Conservation (phyloP, 2,113 vertebrate species). For the Halichoeres trimaculatus region DNA sequence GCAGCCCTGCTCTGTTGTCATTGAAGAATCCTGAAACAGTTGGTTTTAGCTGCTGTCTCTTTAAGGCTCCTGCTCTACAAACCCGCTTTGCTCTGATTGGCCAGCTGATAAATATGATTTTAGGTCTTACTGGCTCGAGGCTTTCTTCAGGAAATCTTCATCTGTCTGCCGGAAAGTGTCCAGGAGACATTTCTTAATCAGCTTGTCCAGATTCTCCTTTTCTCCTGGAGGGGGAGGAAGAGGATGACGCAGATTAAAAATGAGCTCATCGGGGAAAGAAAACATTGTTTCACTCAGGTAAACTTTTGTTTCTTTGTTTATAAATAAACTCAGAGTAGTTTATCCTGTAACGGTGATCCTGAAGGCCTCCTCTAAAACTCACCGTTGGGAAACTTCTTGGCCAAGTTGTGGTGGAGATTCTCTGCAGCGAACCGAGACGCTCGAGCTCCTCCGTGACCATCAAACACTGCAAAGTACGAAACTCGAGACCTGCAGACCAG, state of each 20-base stretch:
- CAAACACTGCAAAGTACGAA: slow-evolving; percentile 95
- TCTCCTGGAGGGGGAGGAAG: slow-evolving; percentile 82
- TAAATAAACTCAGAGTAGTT: too few relatives aligned
- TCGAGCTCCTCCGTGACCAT: slow-evolving; percentile 92
- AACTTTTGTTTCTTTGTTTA: too few relatives aligned
- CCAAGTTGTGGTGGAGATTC: slow-evolving; percentile 91
- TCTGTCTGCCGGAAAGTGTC: slow-evolving; percentile 95
- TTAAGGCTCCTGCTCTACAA: too few relatives aligned
- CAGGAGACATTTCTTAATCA: slow-evolving; percentile 92
- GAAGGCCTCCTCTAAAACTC: neutral
- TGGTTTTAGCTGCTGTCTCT: too few relatives aligned
- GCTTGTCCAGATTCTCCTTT: slow-evolving; percentile 88
- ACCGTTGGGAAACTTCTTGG: slow-evolving; percentile 94
- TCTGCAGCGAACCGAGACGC: slow-evolving; percentile 94
- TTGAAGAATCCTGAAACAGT: too few relatives aligned
- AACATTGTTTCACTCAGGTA: too few relatives aligned
- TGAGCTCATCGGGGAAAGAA: too few relatives aligned
- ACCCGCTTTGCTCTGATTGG: too few relatives aligned
- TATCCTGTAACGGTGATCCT: neutral
- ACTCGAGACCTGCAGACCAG: slow-evolving; percentile 85
- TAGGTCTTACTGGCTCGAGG: slow-evolving; percentile 93
- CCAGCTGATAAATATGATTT: too few relatives aligned
- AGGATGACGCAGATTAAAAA: neutral
- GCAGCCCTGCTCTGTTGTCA: too few relatives aligned
- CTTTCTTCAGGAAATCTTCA: slow-evolving; percentile 95